Evolutionary conservation across 2,888 invertebrate species (phyloP), one percentile per base, ranked within the genome.

Genomic region (Morpho deidamia): DNA sequence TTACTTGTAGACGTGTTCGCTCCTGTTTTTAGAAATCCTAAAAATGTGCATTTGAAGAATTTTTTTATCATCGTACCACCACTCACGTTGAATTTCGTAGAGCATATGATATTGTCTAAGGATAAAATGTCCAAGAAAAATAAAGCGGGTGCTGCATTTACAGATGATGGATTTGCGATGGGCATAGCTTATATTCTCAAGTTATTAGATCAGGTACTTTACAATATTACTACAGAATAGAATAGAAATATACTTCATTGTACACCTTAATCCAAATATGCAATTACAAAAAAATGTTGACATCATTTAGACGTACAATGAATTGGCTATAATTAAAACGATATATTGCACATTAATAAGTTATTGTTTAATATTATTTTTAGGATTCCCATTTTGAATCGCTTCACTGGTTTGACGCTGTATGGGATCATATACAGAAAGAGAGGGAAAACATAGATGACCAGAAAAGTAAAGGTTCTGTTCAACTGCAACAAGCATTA

Each of bases 91-190:
- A 99, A 98, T 82, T 99, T 96, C 83, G 94, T 99, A 14, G 98
- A 99, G 71, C 95, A 99, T 77, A 95, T 97, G 67, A 93, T 99
- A 59, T 92, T 94, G 44, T 95, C 96, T 60, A 98, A 98, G 76
- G 98, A 99, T 70, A 96, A 96, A 79, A 93, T 99, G 82, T 95
- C 93, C 58, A 98, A 98, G 76, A 97, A 97, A 75, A 95, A 95
- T 74, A 95, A 95, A 84, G 90, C 91, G 10, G 96, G 96, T 10
- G 95, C 97, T 46, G 94, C 97, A 1, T 98, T 99, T 75, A 98
- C 98, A 9, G 99, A 99, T 81, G 99, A 99, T 82, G 99, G 99
- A 10, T 99, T 99, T 87, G 96, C 98, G 5, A 96, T 99, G 93
- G 99, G 99, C 74, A 86, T 92, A 11, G 97, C 99, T 0, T 99